Evolutionary conservation across 1,140 invertebrate species (phyloP), one percentile per base, ranked within the genome.

Genomic region (Drosophila ohnishii): DNA sequence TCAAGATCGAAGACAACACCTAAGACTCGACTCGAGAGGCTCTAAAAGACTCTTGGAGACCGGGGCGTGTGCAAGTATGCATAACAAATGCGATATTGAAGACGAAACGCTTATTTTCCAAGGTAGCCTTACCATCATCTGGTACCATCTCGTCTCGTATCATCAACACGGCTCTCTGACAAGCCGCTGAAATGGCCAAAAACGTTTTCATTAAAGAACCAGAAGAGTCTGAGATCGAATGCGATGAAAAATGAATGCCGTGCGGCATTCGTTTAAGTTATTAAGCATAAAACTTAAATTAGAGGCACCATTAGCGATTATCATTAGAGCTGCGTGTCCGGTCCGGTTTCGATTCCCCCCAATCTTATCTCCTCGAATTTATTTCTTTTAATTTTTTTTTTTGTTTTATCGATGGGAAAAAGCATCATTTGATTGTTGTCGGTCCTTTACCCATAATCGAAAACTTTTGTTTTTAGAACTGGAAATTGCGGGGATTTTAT

Each of bases 231-330:
- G n/a, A 22, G n/a, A 22, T 11, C 11, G 22, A 55, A 45, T 30
- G 32, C 47, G 30, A 71, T 74, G 77, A 74, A 81, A 71, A 78
- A 78, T 81, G 74, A 85, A 85, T 87, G 78, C 78, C 78, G 76
- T 87, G 75, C 62, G 65, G 78, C 74, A 85, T 78, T 78, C 78
- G 82, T 70, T 79, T 85, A 67, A 80, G 81, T 85, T 84, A 84
- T 84, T 84, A 84, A 80, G 80, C 81, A 80, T 84, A 80, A 76
- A 84, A 77, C 81, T 70, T 73, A 72, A 84, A 85, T 85, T 83
- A 72, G 70, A 76, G 64, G 73, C 61, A 80, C 61, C 81, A 80
- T 84, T 80, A 80, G 70, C 78, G 81, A 77, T 80, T 69, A 64
- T 56, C 81, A 83, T 84, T 58, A 50, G 53, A 78, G 70, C 42